Evolutionary conservation across 2,113 vertebrate species (phyloP).

Genomic region (Perccottus glenii): DNA sequence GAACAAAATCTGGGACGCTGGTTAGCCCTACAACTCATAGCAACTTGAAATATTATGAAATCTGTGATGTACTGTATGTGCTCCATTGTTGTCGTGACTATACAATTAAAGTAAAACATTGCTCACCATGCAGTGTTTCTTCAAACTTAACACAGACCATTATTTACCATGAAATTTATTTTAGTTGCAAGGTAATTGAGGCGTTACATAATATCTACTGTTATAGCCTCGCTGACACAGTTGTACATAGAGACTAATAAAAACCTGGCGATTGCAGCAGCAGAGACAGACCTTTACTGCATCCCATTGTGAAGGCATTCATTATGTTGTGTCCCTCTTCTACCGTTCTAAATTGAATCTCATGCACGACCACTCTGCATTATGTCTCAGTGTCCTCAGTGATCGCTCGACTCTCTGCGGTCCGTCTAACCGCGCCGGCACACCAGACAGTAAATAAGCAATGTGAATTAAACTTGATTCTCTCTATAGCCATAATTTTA

Average conservation of each 20-base stretch:
- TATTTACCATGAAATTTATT: background rate
- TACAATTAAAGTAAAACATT: no score
- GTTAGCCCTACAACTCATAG: conserved; percentile 55
- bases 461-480: conserved; percentile 31
- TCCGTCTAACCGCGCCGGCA: conserved; percentile 24
- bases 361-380: conserved; percentile 18
- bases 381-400: conserved; percentile 22
- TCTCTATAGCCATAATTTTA: conserved; percentile 17
- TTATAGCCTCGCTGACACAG: conserved; percentile 1
- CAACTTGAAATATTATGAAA: conserved; percentile 17
- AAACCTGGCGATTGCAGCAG: conserved; percentile 11
- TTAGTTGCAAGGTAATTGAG: background rate
- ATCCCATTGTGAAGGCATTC: conserved; percentile 8
- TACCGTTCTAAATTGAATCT: conserved; percentile 23
- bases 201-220: background rate
- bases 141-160: no score
- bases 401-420: conserved; percentile 16
- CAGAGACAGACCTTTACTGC: background rate
- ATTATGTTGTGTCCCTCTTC: conserved; percentile 15
- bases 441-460: conserved; percentile 35
- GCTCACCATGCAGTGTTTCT: no score
- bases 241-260: conserved; percentile 21
- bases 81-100: background rate
- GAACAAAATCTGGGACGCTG: conserved; percentile 63
- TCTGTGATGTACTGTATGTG: conserved; percentile 5